Evolutionary conservation across 2,888 invertebrate species (phyloP).

Genomic region (Hypsopygia costalis): DNA sequence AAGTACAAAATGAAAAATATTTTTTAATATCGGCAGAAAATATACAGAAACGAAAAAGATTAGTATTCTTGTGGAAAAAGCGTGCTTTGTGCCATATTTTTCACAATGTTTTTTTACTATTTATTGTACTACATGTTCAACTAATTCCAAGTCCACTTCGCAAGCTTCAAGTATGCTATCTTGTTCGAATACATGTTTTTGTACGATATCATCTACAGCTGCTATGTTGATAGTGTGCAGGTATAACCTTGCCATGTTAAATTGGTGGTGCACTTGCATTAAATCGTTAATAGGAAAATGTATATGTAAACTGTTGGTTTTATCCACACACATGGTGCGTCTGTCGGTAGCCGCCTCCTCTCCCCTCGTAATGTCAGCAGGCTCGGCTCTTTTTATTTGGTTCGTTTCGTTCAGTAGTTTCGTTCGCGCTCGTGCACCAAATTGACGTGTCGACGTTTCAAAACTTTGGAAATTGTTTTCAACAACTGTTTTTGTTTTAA

Average conservation of each 20-base stretch:
- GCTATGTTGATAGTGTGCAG: slow-evolving; percentile 45
- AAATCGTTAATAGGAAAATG: slow-evolving; percentile 44
- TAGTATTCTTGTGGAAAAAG: too few relatives aligned
- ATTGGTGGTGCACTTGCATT: slow-evolving; percentile 30
- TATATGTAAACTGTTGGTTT: slow-evolving; percentile 45
- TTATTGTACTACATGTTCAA: too few relatives aligned
- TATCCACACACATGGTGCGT: slow-evolving; percentile 52
- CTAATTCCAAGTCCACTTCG: slow-evolving; percentile 10
- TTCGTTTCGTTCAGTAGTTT: slow-evolving; percentile 33
- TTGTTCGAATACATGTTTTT: slow-evolving; percentile 42
- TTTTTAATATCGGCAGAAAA: too few relatives aligned
- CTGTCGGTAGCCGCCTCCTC: slow-evolving; percentile 37
- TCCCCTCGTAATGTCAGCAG: slow-evolving; percentile 13
- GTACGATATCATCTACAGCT: slow-evolving; percentile 39
- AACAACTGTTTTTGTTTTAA: slow-evolving; percentile 1
- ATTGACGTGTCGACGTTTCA: slow-evolving; percentile 45
- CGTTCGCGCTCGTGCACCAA: slow-evolving; percentile 51
- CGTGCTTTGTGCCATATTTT: too few relatives aligned
- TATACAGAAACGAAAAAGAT: too few relatives aligned
- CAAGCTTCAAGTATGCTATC: slow-evolving; percentile 22
- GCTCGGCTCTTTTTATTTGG: slow-evolving; percentile 41
- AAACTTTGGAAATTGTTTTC: slow-evolving; percentile 20
- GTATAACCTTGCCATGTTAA: slow-evolving; percentile 48
- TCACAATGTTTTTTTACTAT: too few relatives aligned
- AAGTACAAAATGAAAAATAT: too few relatives aligned